phyloP scores from a whole-genome alignment of 2,113 vertebrate genomes.

The Apistogramma diplotaenia region DNA sequence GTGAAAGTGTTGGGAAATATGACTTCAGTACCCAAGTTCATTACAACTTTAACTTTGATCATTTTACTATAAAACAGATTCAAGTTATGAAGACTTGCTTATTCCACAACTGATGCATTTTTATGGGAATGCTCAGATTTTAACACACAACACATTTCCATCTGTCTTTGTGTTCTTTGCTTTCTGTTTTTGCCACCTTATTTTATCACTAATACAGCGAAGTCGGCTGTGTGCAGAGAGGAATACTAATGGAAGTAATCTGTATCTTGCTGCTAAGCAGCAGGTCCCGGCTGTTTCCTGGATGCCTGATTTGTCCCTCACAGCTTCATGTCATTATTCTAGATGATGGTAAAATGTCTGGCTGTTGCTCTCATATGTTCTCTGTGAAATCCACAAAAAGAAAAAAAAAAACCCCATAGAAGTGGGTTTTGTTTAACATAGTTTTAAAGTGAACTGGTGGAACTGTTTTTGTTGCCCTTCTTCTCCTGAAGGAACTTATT shows the following conservation, averaged over 20 bases:
- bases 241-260: constrained; percentile 7
- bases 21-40: too few relatives aligned
- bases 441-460: neutral
- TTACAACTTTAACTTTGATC: neutral
- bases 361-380: neutral
- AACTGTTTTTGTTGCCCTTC: neutral
- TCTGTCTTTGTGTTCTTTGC: neutral
- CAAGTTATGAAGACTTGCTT: neutral
- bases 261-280: constrained; percentile 2
- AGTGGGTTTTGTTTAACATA: neutral
- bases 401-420: neutral
- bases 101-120: neutral
- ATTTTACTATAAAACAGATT: neutral
- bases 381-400: neutral
- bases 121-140: neutral
- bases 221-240: neutral
- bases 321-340: constrained; percentile 13
- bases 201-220: neutral
- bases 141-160: neutral
- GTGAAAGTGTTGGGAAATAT: neutral
- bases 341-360: neutral
- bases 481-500: neutral
- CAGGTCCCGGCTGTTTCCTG: neutral
- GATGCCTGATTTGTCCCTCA: constrained; percentile 3
- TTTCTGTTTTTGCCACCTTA: neutral